phyloP scores from a whole-genome alignment of 2,888 invertebrate species.

The Busseola fusca region DNA sequence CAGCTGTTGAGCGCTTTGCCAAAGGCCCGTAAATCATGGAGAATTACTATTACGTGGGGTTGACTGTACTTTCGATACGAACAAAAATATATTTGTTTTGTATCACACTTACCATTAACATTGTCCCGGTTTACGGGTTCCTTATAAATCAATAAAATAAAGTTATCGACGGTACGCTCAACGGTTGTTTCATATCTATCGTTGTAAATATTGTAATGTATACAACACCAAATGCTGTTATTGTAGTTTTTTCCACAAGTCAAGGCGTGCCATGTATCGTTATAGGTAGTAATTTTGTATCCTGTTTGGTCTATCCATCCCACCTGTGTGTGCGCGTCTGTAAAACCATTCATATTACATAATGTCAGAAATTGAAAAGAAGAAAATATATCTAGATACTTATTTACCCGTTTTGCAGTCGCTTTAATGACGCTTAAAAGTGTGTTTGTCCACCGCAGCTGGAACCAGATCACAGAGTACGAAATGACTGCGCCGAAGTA shows the following conservation, averaged over 20 bases:
- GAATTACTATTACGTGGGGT: too few relatives aligned
- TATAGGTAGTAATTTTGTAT: not conserved
- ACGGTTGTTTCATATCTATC: accelerated
- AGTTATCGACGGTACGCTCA: not conserved
- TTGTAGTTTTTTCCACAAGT: accelerated
- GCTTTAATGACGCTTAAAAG: too few relatives aligned
- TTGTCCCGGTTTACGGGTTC: too few relatives aligned
- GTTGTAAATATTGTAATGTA: not conserved
- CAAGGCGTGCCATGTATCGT: accelerated
- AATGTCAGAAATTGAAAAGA: not conserved
- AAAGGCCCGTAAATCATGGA: too few relatives aligned
- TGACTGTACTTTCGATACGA: too few relatives aligned
- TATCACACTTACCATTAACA: too few relatives aligned
- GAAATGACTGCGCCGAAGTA: too few relatives aligned
- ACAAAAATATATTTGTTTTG: too few relatives aligned
- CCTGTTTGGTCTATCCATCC: constrained; percentile 7
- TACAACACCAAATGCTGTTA: constrained; percentile 8
- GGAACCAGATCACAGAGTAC: too few relatives aligned
- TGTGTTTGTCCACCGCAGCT: too few relatives aligned
- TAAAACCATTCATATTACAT: constrained; percentile 10
- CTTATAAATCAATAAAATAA: not conserved
- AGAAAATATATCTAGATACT: not conserved
- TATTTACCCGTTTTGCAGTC: too few relatives aligned
- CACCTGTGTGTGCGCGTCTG: not conserved
- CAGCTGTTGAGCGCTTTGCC: too few relatives aligned